Base-by-base conservation (phyloP, 1,140 invertebrate genomes). In the Drosophila arizonae region DNA sequence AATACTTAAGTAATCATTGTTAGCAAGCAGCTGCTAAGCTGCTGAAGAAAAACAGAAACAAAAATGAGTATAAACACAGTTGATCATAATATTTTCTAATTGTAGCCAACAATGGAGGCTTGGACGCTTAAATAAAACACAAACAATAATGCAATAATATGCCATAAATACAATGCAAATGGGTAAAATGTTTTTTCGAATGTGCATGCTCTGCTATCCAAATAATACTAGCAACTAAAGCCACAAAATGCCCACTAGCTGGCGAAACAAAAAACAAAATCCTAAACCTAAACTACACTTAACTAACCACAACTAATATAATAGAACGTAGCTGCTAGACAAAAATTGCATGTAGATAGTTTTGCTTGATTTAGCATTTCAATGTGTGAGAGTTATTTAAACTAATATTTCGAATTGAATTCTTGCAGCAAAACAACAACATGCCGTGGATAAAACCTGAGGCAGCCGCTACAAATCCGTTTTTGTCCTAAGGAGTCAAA, bases 91-190 rank as follows among this genome's bases (percentile, higher is more conserved):
- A 78, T 84, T 90, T 80, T 87, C 76, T 90, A 87, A 90, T 90
- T 91, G 89, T 91, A 91, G 91, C 91, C 90, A 82, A 76, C 90
- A 77, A 91, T 91, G 91, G 91, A 92, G 81, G 91, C 90, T 92
- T 92, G 91, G 91, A 92, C 90, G 90, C 91, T 92, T 91, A 92
- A 92, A 91, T 92, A 91, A 91, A 90, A 86, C 72, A 82, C 80
- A 80, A 55, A 85, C 78, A 87, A 74, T 71, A 68, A 88, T 79
- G 79, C 82, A 88, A 87, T 81, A 87, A 81, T 81, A 39, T 57
- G 50, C 50, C 30, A 69, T 54, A 58, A 55, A 56, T 62, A 68
- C 54, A 69, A 72, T 84, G 79, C 79, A 76, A 90, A 90, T 90
- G 84, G 89, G 90, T 91, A 91, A 91, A 87, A 79, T 80, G 77